These are phyloP conservation scores for Sandelia bainsii DNA, from an alignment of 2,797 vertebrate genomes.

Conservation along the genomic window DNA sequence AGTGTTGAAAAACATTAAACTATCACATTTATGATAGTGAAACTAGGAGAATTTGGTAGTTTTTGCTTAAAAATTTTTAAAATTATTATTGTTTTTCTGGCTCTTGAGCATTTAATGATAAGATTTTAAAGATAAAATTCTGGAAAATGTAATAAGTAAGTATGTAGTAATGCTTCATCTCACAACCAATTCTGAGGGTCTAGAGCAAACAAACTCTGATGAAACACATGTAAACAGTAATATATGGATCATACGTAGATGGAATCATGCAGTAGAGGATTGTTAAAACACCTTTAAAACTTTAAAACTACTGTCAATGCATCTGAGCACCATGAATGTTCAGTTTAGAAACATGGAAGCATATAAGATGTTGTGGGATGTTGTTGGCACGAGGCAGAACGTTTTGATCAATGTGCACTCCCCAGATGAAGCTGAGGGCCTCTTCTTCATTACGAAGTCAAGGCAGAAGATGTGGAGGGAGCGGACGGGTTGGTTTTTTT, in stretches of 20 bases:
- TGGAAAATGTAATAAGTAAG: no score
- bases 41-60: no score
- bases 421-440: not conserved
- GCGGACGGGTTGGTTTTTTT: not conserved
- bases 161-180: no score
- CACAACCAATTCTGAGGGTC: not conserved
- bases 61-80: no score
- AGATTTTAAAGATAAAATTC: no score
- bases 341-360: not conserved
- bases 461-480: not conserved
- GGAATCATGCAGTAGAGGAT: not conserved
- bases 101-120: no score
- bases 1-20: no score
- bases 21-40: no score
- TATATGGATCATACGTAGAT: not conserved
- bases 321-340: slow-evolving; percentile 6
- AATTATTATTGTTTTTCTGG: no score
- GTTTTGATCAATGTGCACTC: slow-evolving; percentile 8
- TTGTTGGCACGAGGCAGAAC: not conserved
- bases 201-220: not conserved
- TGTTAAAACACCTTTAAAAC: not conserved
- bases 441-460: slow-evolving; percentile 16
- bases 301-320: not conserved
- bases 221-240: not conserved
- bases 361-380: not conserved